These are phyloP conservation scores for Pseudomyrmex gracilis DNA, from an alignment of 1,140 invertebrate species.

Conservation along the genomic window DNA sequence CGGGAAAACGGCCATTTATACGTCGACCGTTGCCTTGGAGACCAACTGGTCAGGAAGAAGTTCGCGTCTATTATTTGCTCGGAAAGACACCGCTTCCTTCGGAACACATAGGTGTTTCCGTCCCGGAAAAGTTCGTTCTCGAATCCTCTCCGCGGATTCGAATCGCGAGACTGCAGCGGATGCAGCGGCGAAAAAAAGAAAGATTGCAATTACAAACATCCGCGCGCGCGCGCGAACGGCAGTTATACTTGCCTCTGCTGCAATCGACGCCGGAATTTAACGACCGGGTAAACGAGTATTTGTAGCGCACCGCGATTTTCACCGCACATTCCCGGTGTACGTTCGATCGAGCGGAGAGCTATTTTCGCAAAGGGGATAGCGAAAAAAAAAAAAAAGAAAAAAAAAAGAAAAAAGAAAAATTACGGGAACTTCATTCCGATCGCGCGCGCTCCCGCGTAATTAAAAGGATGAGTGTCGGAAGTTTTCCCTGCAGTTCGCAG, in stretches of 20 bases:
- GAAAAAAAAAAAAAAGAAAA: constrained; percentile 10
- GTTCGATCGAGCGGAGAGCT: neutral
- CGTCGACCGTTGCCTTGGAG: neutral
- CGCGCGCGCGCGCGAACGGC: constrained; percentile 15
- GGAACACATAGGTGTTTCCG: neutral
- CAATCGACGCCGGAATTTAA: constrained; percentile 47
- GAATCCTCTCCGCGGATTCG: neutral
- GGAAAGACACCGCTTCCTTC: constrained; percentile 31
- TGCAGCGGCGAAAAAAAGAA: constrained; percentile 15
- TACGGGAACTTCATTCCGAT: neutral
- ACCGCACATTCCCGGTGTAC: neutral
- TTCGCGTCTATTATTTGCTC: constrained; percentile 57
- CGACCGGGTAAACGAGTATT: constrained; percentile 36
- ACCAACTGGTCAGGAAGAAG: constrained; percentile 20
- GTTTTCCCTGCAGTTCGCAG: neutral
- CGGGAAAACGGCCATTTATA: constrained; percentile 13
- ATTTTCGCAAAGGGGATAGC: neutral
- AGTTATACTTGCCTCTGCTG: constrained; percentile 33
- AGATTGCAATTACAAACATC: constrained; percentile 40
- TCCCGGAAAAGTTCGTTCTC: constrained; percentile 4
- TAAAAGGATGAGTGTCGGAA: neutral
- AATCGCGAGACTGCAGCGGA: neutral
- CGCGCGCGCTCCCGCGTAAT: neutral
- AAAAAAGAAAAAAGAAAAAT: neutral
- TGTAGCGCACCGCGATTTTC: constrained; percentile 18